Conservation (phyloP, 2,113 vertebrate genomes). For the Silurus meridionalis region DNA sequence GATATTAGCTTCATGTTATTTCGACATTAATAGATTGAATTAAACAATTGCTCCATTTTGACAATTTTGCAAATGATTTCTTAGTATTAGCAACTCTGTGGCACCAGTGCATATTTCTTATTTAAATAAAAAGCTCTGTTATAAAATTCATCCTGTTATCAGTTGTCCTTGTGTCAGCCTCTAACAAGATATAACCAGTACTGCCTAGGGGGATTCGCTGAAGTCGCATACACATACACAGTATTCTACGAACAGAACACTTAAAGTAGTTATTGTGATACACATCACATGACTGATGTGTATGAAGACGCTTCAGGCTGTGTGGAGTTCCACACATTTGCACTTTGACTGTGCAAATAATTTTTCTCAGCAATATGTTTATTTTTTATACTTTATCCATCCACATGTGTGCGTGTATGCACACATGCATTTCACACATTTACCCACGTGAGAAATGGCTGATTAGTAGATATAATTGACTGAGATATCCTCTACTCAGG, state of each 20-base stretch:
- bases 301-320: neutral
- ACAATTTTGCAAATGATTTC: neutral
- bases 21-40: neutral
- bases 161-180: slow-evolving; percentile 58
- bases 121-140: slow-evolving; percentile 49
- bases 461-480: slow-evolving; percentile 68
- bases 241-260: neutral
- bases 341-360: neutral
- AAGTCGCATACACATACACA: slow-evolving; percentile 28
- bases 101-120: neutral
- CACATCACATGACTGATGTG: slow-evolving; percentile 3
- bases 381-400: neutral
- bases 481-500: slow-evolving; percentile 60
- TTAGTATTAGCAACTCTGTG: neutral
- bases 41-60: neutral
- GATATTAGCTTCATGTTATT: neutral
- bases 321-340: neutral
- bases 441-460: slow-evolving; percentile 61
- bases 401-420: neutral
- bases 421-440: neutral
- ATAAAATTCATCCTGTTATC: slow-evolving; percentile 54
- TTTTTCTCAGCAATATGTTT: neutral
- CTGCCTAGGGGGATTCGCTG: slow-evolving; percentile 15
- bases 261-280: neutral
- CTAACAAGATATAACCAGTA: slow-evolving; percentile 51